These are phyloP conservation scores for Psettodes erumei DNA, from an alignment of 2,113 vertebrate species.

Conservation along the genomic window DNA sequence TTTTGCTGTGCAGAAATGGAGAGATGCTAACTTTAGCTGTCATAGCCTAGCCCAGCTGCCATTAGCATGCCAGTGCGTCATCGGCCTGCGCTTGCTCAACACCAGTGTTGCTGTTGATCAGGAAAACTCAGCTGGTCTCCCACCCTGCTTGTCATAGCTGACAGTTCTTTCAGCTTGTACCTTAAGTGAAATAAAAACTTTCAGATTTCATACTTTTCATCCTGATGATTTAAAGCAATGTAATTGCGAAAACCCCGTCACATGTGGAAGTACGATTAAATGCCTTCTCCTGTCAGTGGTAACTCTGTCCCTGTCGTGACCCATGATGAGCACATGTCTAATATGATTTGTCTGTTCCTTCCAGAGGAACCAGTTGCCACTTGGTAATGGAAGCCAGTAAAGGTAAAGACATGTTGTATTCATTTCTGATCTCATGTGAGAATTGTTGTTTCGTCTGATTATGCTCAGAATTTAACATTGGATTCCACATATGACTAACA, in stretches of 20 bases:
- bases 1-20: neutral
- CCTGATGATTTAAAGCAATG: neutral
- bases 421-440: neutral
- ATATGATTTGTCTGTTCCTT: conserved; percentile 11
- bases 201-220: neutral
- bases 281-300: neutral
- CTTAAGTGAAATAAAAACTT: neutral
- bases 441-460: neutral
- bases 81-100: conserved; percentile 64
- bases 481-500: too few species aligned
- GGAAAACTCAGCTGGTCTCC: conserved; percentile 9
- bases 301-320: neutral
- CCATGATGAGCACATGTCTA: neutral
- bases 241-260: neutral
- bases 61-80: conserved; percentile 68
- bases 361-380: conserved; percentile 65
- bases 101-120: conserved; percentile 27
- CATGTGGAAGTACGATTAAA: neutral
- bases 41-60: conserved; percentile 33
- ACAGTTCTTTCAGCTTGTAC: neutral
- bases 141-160: neutral
- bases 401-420: conserved; percentile 45
- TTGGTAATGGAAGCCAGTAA: conserved; percentile 73
- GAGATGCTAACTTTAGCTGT: conserved; percentile 39
- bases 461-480: neutral